Evolutionary conservation across 2,888 invertebrate genomes (phyloP).

Genomic region (Itoplectis maculator): DNA sequence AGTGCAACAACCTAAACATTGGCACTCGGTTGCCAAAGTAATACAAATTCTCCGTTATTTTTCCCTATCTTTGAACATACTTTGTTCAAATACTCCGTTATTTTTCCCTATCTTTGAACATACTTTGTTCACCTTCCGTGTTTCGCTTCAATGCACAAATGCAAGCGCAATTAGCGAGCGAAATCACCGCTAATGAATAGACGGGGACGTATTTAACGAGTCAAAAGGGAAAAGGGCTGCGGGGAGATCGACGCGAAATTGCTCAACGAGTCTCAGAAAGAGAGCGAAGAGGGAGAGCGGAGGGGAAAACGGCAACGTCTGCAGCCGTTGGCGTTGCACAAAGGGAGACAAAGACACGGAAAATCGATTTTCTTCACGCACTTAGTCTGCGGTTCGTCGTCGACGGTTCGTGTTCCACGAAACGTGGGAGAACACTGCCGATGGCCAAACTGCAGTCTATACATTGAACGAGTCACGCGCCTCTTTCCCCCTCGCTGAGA

Average conservation of each 20-base stretch:
- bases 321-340: background rate
- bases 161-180: constrained; percentile 41
- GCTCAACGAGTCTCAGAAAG: background rate
- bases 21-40: no score
- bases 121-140: background rate
- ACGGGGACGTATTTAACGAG: constrained; percentile 28
- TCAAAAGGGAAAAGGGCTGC: background rate
- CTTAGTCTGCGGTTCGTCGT: constrained; percentile 5
- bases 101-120: no score
- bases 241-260: constrained; percentile 4
- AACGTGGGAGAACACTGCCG: constrained; percentile 49
- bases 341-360: background rate
- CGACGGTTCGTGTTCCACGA: constrained; percentile 29
- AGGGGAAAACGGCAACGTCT: constrained; percentile 7
- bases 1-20: background rate
- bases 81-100: background rate
- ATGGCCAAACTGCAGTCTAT: constrained; percentile 48
- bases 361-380: constrained; percentile 54
- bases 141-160: constrained; percentile 29
- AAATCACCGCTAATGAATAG: constrained; percentile 39
- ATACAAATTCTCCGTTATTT: no score
- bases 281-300: no score
- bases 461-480: constrained; percentile 62
- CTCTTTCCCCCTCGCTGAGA: constrained; percentile 24
- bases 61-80: no score